Evolutionary conservation across 1,140 invertebrate genomes (phyloP).

Genomic region (Drosophila melanica): DNA sequence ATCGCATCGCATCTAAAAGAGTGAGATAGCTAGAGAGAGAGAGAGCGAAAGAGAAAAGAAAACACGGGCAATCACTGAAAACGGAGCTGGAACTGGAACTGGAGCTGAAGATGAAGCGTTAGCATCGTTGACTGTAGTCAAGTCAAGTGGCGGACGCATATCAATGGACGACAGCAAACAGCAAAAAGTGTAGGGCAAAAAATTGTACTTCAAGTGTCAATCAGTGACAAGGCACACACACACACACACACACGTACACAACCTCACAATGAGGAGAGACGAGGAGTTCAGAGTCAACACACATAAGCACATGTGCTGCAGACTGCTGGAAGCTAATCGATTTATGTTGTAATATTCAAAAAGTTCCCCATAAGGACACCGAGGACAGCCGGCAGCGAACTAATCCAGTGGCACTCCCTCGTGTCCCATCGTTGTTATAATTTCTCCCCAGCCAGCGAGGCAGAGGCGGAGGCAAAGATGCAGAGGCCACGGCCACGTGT

Average conservation of each 20-base stretch:
- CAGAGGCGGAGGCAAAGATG: background rate
- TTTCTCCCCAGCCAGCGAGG: constrained; percentile 56
- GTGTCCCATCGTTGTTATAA: constrained; percentile 66
- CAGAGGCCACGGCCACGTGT: constrained; percentile 42
- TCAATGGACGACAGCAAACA: constrained; percentile 72
- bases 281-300: constrained; percentile 30
- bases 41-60: background rate
- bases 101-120: constrained; percentile 23
- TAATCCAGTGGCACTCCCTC: constrained; percentile 73
- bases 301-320: constrained; percentile 38
- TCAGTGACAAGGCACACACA: constrained; percentile 67
- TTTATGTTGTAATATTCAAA: constrained; percentile 83
- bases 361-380: constrained; percentile 74
- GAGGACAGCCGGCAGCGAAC: constrained; percentile 59
- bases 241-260: constrained; percentile 31
- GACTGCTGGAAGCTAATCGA: constrained; percentile 79
- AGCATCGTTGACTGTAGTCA: constrained; percentile 25
- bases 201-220: constrained; percentile 79
- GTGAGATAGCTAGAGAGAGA: background rate
- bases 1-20: constrained; percentile 9
- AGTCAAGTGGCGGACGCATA: constrained; percentile 67
- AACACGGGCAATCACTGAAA: constrained; percentile 9
- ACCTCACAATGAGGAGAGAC: constrained; percentile 7
- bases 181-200: constrained; percentile 67
- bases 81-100: constrained; percentile 1